A percentile compares a stretch with the other conserved stretches of the same genome.
Conservation (phyloP, 2,888 invertebrate genomes). For the Drosophila recens region DNA sequence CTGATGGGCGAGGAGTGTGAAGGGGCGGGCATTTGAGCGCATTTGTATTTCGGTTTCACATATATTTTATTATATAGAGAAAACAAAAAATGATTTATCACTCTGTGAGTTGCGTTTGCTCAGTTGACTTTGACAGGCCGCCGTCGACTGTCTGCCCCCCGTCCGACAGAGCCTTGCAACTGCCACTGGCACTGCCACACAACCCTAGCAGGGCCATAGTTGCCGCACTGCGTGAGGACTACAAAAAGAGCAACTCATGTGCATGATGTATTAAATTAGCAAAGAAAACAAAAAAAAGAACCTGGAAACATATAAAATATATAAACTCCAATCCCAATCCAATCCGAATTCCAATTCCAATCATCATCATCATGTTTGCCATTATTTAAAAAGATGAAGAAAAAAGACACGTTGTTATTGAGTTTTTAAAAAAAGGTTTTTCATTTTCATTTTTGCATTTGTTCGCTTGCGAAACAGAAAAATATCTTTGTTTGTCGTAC, state of each 20-base stretch:
- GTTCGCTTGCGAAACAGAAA: conserved; percentile 78
- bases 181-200: conserved; percentile 5
- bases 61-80: conserved; percentile 31
- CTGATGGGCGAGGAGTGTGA: conserved; percentile 8
- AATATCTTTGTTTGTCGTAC: conserved; percentile 74
- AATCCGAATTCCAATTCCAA: neutral
- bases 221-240: conserved; percentile 55
- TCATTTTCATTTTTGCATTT: conserved; percentile 67
- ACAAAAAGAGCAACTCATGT: conserved; percentile 77
- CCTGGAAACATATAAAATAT: conserved; percentile 8
- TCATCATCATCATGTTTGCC: conserved; percentile 8
- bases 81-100: conserved; percentile 74
- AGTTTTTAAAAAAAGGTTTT: conserved; percentile 76
- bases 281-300: conserved; percentile 37
- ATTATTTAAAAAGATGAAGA: neutral
- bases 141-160: conserved; percentile 10
- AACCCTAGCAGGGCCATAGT: conserved; percentile 8
- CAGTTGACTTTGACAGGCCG: conserved; percentile 77
- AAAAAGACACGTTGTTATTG: conserved; percentile 27
- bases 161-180: neutral
- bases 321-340: conserved; percentile 1
- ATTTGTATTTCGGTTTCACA: conserved; percentile 64
- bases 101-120: conserved; percentile 63
- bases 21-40: conserved; percentile 42
- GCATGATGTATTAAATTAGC: conserved; percentile 79